Evolutionary conservation across 2,888 invertebrate species (phyloP).

Genomic region (Portevinia maculata): DNA sequence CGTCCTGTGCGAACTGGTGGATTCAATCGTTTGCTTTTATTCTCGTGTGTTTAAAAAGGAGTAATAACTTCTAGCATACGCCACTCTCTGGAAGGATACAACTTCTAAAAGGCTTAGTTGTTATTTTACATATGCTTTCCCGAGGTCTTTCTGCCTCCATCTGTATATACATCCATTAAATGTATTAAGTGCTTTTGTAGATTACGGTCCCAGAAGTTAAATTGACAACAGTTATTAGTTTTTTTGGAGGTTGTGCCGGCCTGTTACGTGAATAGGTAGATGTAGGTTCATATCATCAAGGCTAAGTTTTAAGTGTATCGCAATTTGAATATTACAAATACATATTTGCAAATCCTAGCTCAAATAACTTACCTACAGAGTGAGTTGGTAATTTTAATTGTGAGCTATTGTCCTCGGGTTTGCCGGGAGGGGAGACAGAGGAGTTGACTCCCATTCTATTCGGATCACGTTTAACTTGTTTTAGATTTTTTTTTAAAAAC

Average conservation of each 20-base stretch:
- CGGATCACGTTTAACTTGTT: no score
- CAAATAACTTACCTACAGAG: background rate
- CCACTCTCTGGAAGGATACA: constrained; percentile 37
- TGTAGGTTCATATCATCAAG: no score
- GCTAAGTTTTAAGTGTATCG: constrained; percentile 30
- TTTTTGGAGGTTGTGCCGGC: no score
- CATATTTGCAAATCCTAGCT: background rate
- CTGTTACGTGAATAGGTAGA: no score
- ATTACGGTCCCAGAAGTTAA: constrained; percentile 63
- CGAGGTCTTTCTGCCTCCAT: background rate
- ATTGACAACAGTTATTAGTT: constrained; percentile 65
- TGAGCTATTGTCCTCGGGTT: no score
- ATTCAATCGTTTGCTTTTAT: no score
- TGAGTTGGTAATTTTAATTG: no score
- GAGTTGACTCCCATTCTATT: no score
- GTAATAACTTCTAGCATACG: constrained; percentile 13
- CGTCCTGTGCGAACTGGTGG: no score
- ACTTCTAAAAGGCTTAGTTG: constrained; percentile 51
- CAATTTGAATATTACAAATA: constrained; percentile 1
- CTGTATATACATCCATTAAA: constrained; percentile 59
- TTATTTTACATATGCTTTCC: constrained; percentile 29
- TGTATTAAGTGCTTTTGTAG: constrained; percentile 69
- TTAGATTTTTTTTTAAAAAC: no score
- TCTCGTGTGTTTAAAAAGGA: no score
- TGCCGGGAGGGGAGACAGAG: no score